Percentiles rank a stretch among this genome's conserved stretches.
Evolutionary conservation across 2,888 invertebrate species (phyloP).

Genomic region (Salpingus planirostris): DNA sequence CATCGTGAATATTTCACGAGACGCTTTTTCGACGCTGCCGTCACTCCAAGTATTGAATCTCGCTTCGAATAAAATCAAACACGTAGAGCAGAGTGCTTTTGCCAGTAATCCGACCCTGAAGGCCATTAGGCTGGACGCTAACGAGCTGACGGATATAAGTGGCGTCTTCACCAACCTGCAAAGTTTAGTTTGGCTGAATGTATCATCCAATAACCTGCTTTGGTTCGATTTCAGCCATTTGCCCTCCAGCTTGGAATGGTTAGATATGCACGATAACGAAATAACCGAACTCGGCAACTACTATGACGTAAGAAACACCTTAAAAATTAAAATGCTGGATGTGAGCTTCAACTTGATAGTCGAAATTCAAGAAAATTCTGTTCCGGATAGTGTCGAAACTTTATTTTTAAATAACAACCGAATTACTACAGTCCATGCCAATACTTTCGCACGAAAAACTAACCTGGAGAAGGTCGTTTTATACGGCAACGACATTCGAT

Average conservation of each 20-base stretch:
- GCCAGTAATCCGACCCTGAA: constrained; percentile 63
- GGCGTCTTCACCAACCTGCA: constrained; percentile 67
- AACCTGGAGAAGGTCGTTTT: constrained; percentile 68
- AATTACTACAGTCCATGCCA: constrained; percentile 59
- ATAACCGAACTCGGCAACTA: constrained; percentile 67
- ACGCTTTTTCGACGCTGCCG: constrained; percentile 61
- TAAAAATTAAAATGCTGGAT: constrained; percentile 67
- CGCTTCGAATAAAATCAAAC: constrained; percentile 68
- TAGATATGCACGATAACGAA: constrained; percentile 74
- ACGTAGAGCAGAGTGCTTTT: constrained; percentile 71
- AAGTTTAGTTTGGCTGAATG: constrained; percentile 70
- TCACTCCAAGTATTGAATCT: constrained; percentile 71
- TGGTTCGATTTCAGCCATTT: constrained; percentile 77
- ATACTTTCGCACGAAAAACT: constrained; percentile 61
- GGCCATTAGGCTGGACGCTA: constrained; percentile 69
- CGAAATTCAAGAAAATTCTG: constrained; percentile 57
- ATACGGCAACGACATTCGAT: constrained; percentile 63
- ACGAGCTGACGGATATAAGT: constrained; percentile 68
- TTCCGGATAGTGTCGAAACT: constrained; percentile 66
- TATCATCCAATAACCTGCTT: constrained; percentile 67
- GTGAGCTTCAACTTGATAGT: constrained; percentile 64
- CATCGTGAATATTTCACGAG: constrained; percentile 65
- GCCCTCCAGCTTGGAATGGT: constrained; percentile 66
- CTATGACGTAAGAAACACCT: constrained; percentile 55
- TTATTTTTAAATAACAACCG: constrained; percentile 66